phyloP scores from a whole-genome alignment of 2,113 vertebrate species.

The Pteronura brasiliensis region DNA sequence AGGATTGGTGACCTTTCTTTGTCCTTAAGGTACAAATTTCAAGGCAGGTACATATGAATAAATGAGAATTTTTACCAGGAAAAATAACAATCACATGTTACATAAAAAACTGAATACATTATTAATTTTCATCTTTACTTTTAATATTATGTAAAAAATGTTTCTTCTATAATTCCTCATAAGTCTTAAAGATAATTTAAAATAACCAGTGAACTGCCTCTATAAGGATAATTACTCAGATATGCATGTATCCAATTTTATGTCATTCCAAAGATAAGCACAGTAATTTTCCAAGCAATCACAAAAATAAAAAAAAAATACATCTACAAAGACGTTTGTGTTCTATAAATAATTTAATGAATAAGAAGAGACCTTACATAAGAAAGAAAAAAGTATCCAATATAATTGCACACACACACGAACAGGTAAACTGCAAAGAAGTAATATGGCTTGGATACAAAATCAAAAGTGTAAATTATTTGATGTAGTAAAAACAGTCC shows the following conservation, averaged over 20 bases:
- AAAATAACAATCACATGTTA: slow-evolving; percentile 66
- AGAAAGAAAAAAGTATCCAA: neutral
- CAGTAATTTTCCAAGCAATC: slow-evolving; percentile 16
- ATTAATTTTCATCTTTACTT: slow-evolving; percentile 55
- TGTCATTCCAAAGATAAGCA: neutral
- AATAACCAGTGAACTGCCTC: slow-evolving; percentile 38
- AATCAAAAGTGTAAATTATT: neutral
- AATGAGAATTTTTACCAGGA: slow-evolving; percentile 74
- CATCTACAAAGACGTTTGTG: neutral
- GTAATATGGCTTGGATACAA: neutral
- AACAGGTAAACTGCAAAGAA: neutral
- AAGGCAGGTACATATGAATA: slow-evolving; percentile 75
- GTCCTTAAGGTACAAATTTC: slow-evolving; percentile 86
- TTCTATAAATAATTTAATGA: slow-evolving; percentile 8
- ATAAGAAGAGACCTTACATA: neutral
- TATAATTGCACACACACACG: neutral
- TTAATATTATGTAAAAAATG: slow-evolving; percentile 16
- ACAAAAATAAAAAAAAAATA: slow-evolving; percentile 22
- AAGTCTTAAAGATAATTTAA: slow-evolving; percentile 45
- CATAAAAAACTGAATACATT: slow-evolving; percentile 15
- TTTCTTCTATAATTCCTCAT: slow-evolving; percentile 37
- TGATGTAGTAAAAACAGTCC: neutral
- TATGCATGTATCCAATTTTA: neutral
- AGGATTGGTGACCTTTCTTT: slow-evolving; percentile 88
- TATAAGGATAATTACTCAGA: slow-evolving; percentile 26